Evolutionary conservation across 2,888 invertebrate genomes (phyloP).

Genomic region (Dryomyza anilis): DNA sequence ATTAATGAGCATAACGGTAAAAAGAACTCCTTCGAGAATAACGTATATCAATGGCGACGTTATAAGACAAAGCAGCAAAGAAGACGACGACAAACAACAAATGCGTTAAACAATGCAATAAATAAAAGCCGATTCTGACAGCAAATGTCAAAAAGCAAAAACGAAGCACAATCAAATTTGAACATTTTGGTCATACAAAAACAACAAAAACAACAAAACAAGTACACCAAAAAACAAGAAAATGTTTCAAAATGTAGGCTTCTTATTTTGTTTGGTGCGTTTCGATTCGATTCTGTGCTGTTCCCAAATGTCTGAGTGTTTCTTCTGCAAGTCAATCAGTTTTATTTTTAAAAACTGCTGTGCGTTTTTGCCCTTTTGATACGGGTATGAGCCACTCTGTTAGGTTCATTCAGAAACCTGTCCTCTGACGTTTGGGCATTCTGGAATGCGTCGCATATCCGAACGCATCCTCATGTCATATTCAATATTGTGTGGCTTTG

Average conservation of each 20-base stretch:
- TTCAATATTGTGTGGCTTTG: slow-evolving; percentile 9
- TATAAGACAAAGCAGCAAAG: slow-evolving; percentile 48
- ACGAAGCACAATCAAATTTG: slow-evolving; percentile 21
- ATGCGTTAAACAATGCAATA: slow-evolving; percentile 36
- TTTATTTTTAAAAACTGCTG: background rate
- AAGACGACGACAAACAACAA: slow-evolving; percentile 45
- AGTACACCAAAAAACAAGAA: background rate
- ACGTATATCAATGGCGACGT: slow-evolving; percentile 20
- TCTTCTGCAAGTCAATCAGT: slow-evolving; percentile 4
- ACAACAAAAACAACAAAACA: background rate
- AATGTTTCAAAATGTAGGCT: no score
- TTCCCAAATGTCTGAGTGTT: background rate
- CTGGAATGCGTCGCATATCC: background rate
- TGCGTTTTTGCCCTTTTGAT: background rate
- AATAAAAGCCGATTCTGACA: slow-evolving; percentile 24
- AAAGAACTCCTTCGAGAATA: slow-evolving; percentile 16
- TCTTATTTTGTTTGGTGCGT: no score
- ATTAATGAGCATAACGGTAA: slow-evolving; percentile 55
- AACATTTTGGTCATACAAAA: no score
- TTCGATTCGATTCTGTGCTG: no score
- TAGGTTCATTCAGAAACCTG: no score
- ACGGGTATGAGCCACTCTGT: no score
- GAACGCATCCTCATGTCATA: slow-evolving; percentile 31
- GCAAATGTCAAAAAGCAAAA: slow-evolving; percentile 20
- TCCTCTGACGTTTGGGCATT: no score